These are phyloP conservation scores for Antheraea assamensis DNA, from an alignment of 2,888 invertebrate species.

Conservation along the genomic window DNA sequence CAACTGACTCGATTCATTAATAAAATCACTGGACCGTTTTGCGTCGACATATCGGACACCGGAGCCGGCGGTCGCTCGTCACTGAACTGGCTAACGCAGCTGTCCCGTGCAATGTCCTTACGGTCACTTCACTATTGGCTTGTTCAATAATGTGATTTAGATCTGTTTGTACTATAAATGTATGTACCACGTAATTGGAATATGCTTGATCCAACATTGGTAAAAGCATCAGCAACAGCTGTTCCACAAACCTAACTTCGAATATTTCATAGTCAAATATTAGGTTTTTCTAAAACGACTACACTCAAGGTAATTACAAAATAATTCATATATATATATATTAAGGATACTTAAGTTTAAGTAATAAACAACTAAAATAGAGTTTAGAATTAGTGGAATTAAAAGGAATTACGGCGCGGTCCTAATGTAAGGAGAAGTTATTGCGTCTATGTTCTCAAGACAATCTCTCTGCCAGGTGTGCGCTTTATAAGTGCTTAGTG, in stretches of 20 bases:
- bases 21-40: conserved; percentile 33
- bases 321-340: neutral
- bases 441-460: conserved; percentile 32
- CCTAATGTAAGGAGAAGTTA: conserved; percentile 28
- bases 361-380: conserved; percentile 22
- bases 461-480: conserved; percentile 39
- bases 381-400: conserved; percentile 23
- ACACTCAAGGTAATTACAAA: neutral
- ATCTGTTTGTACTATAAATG: neutral
- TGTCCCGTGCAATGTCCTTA: conserved; percentile 23
- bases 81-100: conserved; percentile 31
- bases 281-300: neutral
- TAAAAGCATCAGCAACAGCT: no score
- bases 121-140: conserved; percentile 10
- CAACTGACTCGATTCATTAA: conserved; percentile 40
- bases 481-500: conserved; percentile 43
- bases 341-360: conserved; percentile 13
- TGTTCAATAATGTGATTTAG: conserved; percentile 5
- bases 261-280: no score
- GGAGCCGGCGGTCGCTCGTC: conserved; percentile 24
- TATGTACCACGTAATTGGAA: neutral
- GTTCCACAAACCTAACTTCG: no score
- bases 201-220: neutral
- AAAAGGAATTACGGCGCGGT: conserved; percentile 24
- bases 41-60: conserved; percentile 24